Base-by-base conservation (phyloP, 2,113 vertebrate genomes). In the Ophthalmolycus amberensis region DNA sequence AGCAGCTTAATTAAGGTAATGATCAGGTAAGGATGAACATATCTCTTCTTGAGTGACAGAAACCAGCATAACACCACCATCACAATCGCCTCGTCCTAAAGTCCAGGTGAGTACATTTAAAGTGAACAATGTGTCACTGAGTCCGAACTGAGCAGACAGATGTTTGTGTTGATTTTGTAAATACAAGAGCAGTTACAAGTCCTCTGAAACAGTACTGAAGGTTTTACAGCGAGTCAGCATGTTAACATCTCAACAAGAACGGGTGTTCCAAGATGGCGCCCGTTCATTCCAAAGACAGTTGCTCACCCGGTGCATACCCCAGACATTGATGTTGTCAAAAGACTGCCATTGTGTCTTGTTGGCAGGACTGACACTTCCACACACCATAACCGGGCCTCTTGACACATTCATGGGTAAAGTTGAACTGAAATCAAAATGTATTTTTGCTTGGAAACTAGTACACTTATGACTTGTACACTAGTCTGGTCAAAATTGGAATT, bases 141-240 rank as follows among this genome's bases (percentile, higher is more conserved):
- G 46, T 52, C 46, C 40, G 67, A 81, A 71, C 46, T 75, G 42
- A 77, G 71, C 22, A 63, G 48, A 83, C 46, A 56, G 29, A 71
- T 63, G 22, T 63, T 63, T 52, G 58, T 74, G 58, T 38, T 37
- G 25, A 59, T 65, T 37, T 37, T 22, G 18, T 25, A 81, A 70
- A 73, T 42, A 76, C 37, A 83, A 77, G 42, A 84, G 69, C 69
- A 85, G 66, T 77, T 63, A 90, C 75, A 85, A 83, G 84, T 86
- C 89, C 72, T 84, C 82, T 73, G 83, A 79, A 74, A 77, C 79
- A 70, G 56, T 44, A 82, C 44, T 66, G 76, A 72, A 70, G 44
- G 66, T 78, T 78, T 78, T 80, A 79, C 79, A 75, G 79, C 84
- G 62, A 83, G 68, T 80, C 37, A 25, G 65, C 46, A 79, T 20